Percentiles rank a stretch among this genome's conserved stretches.
Conservation (phyloP, 2,888 invertebrate species). For the Lordiphosa andalusiaca region DNA sequence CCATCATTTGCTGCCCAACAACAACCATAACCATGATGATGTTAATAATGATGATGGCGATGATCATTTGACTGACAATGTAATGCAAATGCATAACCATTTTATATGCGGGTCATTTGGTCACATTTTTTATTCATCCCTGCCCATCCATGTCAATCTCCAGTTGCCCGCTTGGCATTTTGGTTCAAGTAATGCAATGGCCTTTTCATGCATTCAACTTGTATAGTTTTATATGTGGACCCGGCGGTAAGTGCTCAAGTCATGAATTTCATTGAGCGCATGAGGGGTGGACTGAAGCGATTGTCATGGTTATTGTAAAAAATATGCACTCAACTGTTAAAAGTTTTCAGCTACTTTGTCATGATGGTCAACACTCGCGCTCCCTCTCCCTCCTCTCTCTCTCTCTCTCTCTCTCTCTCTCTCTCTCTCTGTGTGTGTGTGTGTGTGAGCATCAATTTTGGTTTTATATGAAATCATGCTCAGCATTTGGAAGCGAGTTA, state of each 20-base stretch:
- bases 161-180: background rate
- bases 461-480: constrained; percentile 9
- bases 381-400: no score
- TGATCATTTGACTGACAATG: constrained; percentile 1
- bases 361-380: constrained; percentile 5
- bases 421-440: background rate
- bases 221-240: constrained; percentile 2
- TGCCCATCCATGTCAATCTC: background rate
- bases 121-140: constrained; percentile 9
- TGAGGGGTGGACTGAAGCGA: background rate
- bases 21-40: background rate
- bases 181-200: no score
- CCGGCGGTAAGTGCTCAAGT: constrained; percentile 2
- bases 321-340: constrained; percentile 10
- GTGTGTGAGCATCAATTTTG: constrained; percentile 1
- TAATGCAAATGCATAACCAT: constrained; percentile 12
- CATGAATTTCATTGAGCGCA: constrained; percentile 35
- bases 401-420: no score
- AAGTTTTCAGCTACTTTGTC: constrained; percentile 21
- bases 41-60: constrained; percentile 1
- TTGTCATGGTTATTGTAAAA: constrained; percentile 13
- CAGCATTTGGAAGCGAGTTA: background rate
- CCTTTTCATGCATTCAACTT: no score
- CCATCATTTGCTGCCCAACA: background rate
- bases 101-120: constrained; percentile 19